Evolutionary conservation across 2,888 invertebrate species (phyloP).

Genomic region (Eupeodes luniger): DNA sequence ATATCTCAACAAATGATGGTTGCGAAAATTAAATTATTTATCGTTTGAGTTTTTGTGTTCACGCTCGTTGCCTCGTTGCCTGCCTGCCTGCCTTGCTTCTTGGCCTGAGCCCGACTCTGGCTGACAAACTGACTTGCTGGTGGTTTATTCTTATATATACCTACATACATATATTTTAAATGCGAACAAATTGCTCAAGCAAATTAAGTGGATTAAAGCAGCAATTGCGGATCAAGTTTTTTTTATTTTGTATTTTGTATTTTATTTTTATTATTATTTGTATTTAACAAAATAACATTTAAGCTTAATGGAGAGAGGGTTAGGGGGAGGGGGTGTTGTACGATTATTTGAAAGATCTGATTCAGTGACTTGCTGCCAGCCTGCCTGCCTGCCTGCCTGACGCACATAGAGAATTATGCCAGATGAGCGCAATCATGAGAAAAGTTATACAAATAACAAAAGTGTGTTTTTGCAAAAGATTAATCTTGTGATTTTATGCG

Average conservation of each 20-base stretch:
- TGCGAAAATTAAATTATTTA: slow-evolving; percentile 64
- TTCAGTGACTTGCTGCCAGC: slow-evolving; percentile 50
- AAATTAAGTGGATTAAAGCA: slow-evolving; percentile 74
- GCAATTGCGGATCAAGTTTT: slow-evolving; percentile 56
- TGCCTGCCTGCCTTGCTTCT: not conserved
- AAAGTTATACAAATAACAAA: slow-evolving; percentile 2
- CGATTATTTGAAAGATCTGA: slow-evolving; percentile 49
- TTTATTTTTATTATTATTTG: slow-evolving; percentile 4
- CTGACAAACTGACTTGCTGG: not conserved
- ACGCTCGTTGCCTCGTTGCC: not conserved
- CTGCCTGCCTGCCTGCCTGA: slow-evolving; percentile 9
- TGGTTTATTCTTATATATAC: slow-evolving; percentile 23
- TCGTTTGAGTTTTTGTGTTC: slow-evolving; percentile 37
- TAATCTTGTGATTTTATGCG: slow-evolving; percentile 63
- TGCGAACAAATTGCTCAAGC: slow-evolving; percentile 66
- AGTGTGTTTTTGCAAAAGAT: slow-evolving; percentile 59
- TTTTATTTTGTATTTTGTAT: slow-evolving; percentile 16
- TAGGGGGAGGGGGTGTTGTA: not conserved
- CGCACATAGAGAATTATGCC: slow-evolving; percentile 47
- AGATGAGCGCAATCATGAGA: slow-evolving; percentile 46
- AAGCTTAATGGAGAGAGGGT: not conserved
- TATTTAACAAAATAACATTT: slow-evolving; percentile 23
- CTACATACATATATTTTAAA: slow-evolving; percentile 44
- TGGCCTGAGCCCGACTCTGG: not conserved
- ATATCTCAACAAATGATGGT: slow-evolving; percentile 26